These are phyloP conservation scores for Nesidiocoris tenuis DNA, from an alignment of 2,888 invertebrate species.

Conservation along the genomic window DNA sequence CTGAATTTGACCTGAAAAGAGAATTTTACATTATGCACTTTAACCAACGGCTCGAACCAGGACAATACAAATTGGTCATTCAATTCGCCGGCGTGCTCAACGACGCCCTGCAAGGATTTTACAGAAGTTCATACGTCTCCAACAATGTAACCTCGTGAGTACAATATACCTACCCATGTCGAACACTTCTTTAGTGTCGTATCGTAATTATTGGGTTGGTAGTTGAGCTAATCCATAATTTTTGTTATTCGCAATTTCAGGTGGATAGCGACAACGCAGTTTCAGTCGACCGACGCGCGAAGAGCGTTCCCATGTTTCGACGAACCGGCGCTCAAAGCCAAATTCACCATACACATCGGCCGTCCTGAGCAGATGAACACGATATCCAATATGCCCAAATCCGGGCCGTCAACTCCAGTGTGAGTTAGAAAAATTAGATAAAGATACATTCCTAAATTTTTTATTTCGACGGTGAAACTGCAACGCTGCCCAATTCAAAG, in stretches of 20 bases:
- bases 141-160: slow-evolving; percentile 57
- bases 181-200: too few relatives aligned
- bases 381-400: slow-evolving; percentile 69
- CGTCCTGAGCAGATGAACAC: slow-evolving; percentile 64
- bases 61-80: slow-evolving; percentile 61
- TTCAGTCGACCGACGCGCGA: slow-evolving; percentile 79
- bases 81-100: slow-evolving; percentile 64
- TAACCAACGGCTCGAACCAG: slow-evolving; percentile 56
- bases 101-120: slow-evolving; percentile 68
- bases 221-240: too few relatives aligned
- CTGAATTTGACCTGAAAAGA: slow-evolving; percentile 58
- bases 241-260: too few relatives aligned
- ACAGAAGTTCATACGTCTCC: slow-evolving; percentile 67
- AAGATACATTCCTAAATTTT: too few relatives aligned
- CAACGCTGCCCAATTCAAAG: too few relatives aligned
- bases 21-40: slow-evolving; percentile 65
- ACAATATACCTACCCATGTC: too few relatives aligned
- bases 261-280: slow-evolving; percentile 78
- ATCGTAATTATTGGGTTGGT: too few relatives aligned
- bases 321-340: slow-evolving; percentile 84
- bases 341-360: slow-evolving; percentile 69
- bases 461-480: too few relatives aligned
- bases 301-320: slow-evolving; percentile 90
- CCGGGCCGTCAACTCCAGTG: slow-evolving; percentile 44
- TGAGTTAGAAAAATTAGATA: too few relatives aligned